Percentiles rank a stretch among this genome's conserved stretches.
Evolutionary conservation across 2,797 vertebrate species (phyloP).

Genomic region (Karalla daura): DNA sequence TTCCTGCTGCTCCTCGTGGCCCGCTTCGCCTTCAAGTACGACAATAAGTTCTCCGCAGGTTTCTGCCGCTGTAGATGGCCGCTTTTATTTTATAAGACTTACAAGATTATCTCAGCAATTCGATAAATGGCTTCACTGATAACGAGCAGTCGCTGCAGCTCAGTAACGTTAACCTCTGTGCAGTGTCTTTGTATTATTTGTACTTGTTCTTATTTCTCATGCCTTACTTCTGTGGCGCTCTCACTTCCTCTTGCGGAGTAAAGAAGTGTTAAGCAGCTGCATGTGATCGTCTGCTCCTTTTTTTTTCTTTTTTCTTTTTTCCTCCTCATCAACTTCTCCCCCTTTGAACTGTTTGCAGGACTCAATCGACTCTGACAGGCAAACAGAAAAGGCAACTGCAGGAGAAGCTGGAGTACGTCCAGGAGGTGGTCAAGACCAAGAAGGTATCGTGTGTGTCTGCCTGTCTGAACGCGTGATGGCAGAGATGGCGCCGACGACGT

Average conservation of each 20-base stretch:
- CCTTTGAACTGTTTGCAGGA: constrained; percentile 68
- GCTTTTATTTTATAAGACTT: no score
- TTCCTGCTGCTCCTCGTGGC: constrained; percentile 84
- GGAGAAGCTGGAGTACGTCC: constrained; percentile 85
- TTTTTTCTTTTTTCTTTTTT: no score
- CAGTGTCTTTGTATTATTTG: no score
- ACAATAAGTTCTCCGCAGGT: no score
- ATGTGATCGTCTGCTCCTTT: not conserved
- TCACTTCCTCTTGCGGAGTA: not conserved
- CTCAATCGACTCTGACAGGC: constrained; percentile 80
- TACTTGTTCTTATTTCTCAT: no score
- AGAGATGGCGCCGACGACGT: not conserved
- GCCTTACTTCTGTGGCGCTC: not conserved
- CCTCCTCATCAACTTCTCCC: not conserved
- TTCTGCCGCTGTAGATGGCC: no score
- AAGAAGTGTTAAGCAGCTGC: not conserved
- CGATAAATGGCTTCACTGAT: no score
- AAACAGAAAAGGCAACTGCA: constrained; percentile 87
- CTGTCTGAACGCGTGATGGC: not conserved
- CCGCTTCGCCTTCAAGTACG: constrained; percentile 84
- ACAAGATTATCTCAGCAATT: no score
- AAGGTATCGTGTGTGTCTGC: constrained; percentile 75
- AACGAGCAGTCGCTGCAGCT: no score
- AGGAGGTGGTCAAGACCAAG: constrained; percentile 85
- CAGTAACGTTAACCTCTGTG: no score